Percentiles rank a stretch among this genome's conserved stretches.
These are phyloP conservation scores for Chanos chanos DNA, from an alignment of 2,797 vertebrate genomes.

Conservation along the genomic window DNA sequence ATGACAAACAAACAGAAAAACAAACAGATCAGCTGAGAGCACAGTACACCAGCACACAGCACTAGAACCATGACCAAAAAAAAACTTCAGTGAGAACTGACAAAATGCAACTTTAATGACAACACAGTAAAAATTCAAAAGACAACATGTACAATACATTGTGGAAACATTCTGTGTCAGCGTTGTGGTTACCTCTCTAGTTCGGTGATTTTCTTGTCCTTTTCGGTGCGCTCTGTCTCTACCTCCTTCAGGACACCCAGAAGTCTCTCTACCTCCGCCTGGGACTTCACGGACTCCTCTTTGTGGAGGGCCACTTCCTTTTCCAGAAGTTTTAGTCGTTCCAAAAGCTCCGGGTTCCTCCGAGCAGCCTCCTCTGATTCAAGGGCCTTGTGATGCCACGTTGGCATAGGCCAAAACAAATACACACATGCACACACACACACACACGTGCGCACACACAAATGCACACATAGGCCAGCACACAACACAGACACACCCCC, in stretches of 20 bases:
- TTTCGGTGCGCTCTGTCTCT: constrained; percentile 86
- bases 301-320: constrained; percentile 88
- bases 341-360: constrained; percentile 84
- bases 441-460: not conserved
- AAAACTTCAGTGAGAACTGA: too few relatives aligned
- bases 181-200: constrained; percentile 82
- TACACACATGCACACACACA: constrained; percentile 2
- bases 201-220: constrained; percentile 89
- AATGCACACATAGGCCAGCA: not conserved
- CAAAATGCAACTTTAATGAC: too few relatives aligned
- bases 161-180: not conserved
- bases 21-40: too few relatives aligned
- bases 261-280: constrained; percentile 88
- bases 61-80: constrained; percentile 42
- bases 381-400: constrained; percentile 74
- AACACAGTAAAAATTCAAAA: not conserved
- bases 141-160: not conserved
- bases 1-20: too few relatives aligned
- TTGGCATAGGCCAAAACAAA: constrained; percentile 36
- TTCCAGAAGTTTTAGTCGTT: constrained; percentile 86
- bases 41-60: constrained; percentile 42
- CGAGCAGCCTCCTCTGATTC: constrained; percentile 80
- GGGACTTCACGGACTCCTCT: constrained; percentile 86
- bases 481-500: not conserved
- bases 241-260: constrained; percentile 87